Base-by-base conservation (phyloP, 2,113 vertebrate genomes). In the Excalfactoria chinensis region DNA sequence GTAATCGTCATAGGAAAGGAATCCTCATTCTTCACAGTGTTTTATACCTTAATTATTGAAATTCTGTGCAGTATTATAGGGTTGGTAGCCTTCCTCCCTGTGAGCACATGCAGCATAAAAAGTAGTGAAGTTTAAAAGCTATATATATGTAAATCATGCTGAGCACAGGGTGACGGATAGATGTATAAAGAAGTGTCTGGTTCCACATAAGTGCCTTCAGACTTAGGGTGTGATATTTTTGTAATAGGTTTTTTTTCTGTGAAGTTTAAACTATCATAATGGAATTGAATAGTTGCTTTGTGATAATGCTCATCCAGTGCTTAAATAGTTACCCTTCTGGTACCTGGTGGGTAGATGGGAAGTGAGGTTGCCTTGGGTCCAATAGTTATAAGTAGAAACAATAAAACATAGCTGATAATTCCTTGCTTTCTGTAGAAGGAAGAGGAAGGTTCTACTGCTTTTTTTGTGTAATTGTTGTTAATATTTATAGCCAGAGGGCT, bases 91-190 rank as follows among this genome's bases (percentile, higher is more conserved):
- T 89, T 90, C 75, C 68, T 96, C 89, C 91, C 93, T 87, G 71
- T 79, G 88, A 92, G 89, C 93, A 59, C 85, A 85, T 93, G 55
- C 26, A 89, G 82, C 64, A 83, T 85, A 55, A 79, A 60, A 91
- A 87, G 75, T 68, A 12, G 64, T 73, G 94, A 84, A 91, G 69
- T 94, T 95, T 91, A 80, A 85, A 95, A 89, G 89, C 93, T 91
- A 82, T 96, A 91, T 95, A 66, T 89, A 91, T 93, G 89, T 87
- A 95, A 96, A 93, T 95, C 26, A 41, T 70, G 71, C 84, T 82
- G 87, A 85, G 78, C 71, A 35, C 37, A 59, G 46, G 17, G 49
- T 79, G 85, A 86, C 84, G 67, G 70, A 82, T 72, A 79, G 77
- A 79, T 83, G 44, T 90, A 90, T 92, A 95, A 90, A 13, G 77